Percentiles rank a stretch among this genome's conserved stretches.
Conservation (phyloP, 2,797 vertebrate genomes). For the Gallinago nigripennis region DNA sequence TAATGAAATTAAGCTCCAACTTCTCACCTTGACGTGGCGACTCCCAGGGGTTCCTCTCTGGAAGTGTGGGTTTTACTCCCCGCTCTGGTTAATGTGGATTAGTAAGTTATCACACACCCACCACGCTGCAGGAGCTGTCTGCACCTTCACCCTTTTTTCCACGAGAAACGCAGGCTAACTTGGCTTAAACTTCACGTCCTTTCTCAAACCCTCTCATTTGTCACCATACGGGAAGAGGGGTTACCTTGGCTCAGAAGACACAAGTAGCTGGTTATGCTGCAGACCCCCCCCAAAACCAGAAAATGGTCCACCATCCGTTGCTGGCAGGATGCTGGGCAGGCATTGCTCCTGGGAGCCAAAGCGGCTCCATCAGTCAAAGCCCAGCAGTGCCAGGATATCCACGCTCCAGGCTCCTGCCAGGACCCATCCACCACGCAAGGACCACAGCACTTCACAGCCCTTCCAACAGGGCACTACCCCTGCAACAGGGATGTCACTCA, state of each 20-base stretch:
- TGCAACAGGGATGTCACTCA: accelerated
- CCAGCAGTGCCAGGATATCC: not conserved
- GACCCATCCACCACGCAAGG: accelerated
- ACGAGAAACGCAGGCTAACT: accelerated
- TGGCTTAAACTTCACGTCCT: accelerated
- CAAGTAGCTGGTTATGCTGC: not conserved
- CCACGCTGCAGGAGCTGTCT: not conserved
- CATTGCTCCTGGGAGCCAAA: not conserved
- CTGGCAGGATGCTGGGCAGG: not conserved
- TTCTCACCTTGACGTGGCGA: not conserved
- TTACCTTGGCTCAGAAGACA: not conserved
- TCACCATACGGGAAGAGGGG: accelerated
- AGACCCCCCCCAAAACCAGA: not conserved
- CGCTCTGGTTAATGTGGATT: not conserved
- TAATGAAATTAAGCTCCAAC: slow-evolving; percentile 54
- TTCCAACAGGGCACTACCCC: not conserved
- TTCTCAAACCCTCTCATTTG: not conserved
- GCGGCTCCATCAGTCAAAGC: not conserved
- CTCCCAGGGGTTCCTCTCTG: not conserved
- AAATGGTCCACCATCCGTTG: accelerated
- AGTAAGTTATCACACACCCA: not conserved
- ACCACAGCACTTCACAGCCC: not conserved
- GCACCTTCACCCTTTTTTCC: not conserved
- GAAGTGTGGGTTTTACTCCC: not conserved
- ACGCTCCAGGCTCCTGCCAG: not conserved